Base-by-base conservation (phyloP, 2,888 invertebrate genomes). In the Buathra laborator region DNA sequence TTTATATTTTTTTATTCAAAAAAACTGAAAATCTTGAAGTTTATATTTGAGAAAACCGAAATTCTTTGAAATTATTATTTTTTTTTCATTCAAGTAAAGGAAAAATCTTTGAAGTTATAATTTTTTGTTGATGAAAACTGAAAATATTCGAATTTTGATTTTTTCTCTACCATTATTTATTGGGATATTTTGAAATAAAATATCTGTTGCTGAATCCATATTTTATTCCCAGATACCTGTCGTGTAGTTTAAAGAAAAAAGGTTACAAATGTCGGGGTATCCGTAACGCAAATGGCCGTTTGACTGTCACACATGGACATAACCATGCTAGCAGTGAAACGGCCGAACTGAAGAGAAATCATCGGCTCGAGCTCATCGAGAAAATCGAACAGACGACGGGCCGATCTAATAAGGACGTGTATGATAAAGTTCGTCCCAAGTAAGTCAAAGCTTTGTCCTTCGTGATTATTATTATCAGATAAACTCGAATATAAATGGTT, bases 181-280 rank as follows among this genome's bases (percentile, higher is more conserved):
- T 29, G 9, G 2, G 29, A 59, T 59, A 24, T 59, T 59, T 59
- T 59, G 29, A 59, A 59, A 29, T 59, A 3, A 24, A 24, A 59
- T 59, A 29, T 24, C 12, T 12, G 9, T 12, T 32, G 29, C 62
- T 29, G 29, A 12, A 62, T 62, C 24, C 29, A 9, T 62, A 62
- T 62, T 62, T 32, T 1, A 62, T 62, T 62, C 62, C 14, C 62
- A 66, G 66, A 66, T 66, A 44, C 12, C 44, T 66, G 16, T 66
- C 66, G 37, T 66, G 66, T 16, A 44, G 19, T 43, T 66, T 66
- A 16, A 66, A 66, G 19, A 66, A 66, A 16, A 66, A 43, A 66
- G 66, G 44, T 10, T 66, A 43, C 9, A 37, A 43, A 16, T 16
- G 44, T 43, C 43, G 66, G 43, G 66, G 43, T 16, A 16, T 66